phyloP scores from a whole-genome alignment of 2,797 vertebrate genomes.

The Darevskia mixta region DNA sequence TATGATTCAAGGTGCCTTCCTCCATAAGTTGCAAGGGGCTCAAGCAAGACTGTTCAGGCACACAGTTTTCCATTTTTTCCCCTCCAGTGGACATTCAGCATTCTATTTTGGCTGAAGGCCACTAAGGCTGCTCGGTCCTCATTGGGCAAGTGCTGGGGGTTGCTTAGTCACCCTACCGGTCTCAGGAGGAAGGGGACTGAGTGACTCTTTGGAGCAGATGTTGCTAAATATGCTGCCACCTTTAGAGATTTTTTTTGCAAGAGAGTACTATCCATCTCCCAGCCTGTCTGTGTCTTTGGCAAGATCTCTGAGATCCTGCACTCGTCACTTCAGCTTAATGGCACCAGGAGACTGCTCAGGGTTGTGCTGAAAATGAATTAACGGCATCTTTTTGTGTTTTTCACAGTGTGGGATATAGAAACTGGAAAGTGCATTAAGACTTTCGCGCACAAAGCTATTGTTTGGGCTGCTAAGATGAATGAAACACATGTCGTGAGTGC shows the following conservation, averaged over 20 bases:
- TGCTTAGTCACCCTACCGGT: background rate
- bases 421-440: slow-evolving; percentile 81
- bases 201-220: background rate
- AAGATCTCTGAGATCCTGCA: background rate
- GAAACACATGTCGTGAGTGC: slow-evolving; percentile 81
- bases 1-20: too few relatives aligned
- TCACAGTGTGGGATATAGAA: slow-evolving; percentile 87
- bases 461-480: slow-evolving; percentile 83
- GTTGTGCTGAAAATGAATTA: background rate
- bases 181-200: background rate
- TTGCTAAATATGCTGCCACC: background rate
- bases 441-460: slow-evolving; percentile 82
- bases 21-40: too few relatives aligned
- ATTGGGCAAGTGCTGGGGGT: background rate
- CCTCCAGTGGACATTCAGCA: background rate
- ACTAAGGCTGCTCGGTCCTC: background rate
- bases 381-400: background rate
- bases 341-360: background rate
- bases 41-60: background rate
- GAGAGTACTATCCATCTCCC: background rate
- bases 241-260: background rate
- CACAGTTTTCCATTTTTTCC: background rate
- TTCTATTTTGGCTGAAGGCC: background rate
- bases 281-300: background rate
- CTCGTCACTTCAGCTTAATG: background rate